phyloP scores from a whole-genome alignment of 2,113 vertebrate species.

The Notarius quadriscutis region DNA sequence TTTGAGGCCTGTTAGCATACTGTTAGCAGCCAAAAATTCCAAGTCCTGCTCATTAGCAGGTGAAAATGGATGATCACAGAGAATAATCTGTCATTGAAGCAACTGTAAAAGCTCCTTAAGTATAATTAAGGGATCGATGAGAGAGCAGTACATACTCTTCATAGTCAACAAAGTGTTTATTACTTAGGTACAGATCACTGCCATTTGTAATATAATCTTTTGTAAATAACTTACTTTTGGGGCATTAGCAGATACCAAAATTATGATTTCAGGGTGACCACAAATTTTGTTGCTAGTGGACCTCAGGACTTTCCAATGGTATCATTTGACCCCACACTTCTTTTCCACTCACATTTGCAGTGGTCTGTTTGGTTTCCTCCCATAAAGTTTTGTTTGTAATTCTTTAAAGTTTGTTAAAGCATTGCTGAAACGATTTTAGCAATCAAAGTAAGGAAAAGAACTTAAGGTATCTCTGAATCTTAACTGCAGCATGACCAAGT shows the following conservation, averaged over 20 bases:
- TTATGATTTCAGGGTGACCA: background rate
- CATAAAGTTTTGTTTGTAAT: too few relatives aligned
- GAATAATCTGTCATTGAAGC: background rate
- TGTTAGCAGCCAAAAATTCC: background rate
- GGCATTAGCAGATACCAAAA: background rate
- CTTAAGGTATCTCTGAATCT: too few relatives aligned
- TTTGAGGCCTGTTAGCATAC: background rate
- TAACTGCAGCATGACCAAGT: too few relatives aligned
- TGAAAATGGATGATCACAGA: background rate
- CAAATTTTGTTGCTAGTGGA: background rate
- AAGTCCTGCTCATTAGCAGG: conserved; percentile 1
- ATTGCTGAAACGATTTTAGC: too few relatives aligned
- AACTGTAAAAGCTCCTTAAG: background rate
- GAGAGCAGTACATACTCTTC: background rate
- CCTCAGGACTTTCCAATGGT: background rate
- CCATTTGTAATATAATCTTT: background rate
- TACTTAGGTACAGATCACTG: background rate
- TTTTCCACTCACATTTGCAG: background rate
- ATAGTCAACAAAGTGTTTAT: background rate
- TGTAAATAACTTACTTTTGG: background rate
- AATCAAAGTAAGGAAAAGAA: too few relatives aligned
- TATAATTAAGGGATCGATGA: background rate
- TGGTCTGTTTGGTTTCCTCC: background rate
- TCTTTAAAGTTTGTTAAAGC: too few relatives aligned
- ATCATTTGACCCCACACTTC: background rate